These are phyloP conservation scores for Calyptommatus sinebrachiatus DNA, from an alignment of 2,113 vertebrate species.

Conservation along the genomic window DNA sequence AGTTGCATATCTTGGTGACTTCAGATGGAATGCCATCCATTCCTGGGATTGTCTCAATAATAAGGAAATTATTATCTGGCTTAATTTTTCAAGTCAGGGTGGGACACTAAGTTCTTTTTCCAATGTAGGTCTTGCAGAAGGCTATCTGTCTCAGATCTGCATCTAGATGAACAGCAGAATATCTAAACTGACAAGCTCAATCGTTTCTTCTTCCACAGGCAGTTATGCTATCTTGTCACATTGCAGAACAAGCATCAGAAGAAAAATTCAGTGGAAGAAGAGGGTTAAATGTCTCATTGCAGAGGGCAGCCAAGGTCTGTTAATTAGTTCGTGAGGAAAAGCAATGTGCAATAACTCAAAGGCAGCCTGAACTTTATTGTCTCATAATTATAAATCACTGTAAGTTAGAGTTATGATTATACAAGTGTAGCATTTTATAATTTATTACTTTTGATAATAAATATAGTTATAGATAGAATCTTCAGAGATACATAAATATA, in stretches of 20 bases:
- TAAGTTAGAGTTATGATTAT: constrained; percentile 1
- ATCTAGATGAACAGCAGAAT: neutral
- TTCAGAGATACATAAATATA: neutral
- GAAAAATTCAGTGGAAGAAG: neutral
- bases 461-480: too few species aligned
- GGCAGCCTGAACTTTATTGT: neutral
- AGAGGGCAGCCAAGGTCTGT: neutral
- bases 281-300: constrained; percentile 2
- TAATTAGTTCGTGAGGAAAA: neutral
- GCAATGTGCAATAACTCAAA: neutral
- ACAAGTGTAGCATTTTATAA: neutral
- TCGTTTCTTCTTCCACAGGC: neutral
- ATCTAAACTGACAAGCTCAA: neutral
- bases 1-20: too few species aligned
- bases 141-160: neutral
- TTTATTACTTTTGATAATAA: neutral
- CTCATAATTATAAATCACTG: neutral
- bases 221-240: neutral
- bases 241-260: neutral
- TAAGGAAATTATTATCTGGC: too few species aligned
- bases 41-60: too few species aligned
- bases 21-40: too few species aligned
- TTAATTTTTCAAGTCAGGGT: too few species aligned
- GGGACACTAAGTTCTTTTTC: neutral
- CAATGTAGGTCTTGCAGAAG: neutral